These are phyloP conservation scores for Notamacropus eugenii DNA, from an alignment of 2,797 vertebrate genomes.

Conservation along the genomic window DNA sequence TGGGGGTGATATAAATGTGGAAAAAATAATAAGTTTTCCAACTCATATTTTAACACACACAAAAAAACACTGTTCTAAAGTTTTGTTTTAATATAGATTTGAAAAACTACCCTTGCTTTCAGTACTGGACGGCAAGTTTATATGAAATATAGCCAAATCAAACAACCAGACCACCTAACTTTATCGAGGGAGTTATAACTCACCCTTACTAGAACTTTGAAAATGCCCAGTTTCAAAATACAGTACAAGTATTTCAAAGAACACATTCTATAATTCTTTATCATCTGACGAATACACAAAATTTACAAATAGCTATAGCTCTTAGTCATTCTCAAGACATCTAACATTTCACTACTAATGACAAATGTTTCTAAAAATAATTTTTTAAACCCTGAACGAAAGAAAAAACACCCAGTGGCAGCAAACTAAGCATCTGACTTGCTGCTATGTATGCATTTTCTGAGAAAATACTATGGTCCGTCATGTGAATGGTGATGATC, in stretches of 20 bases:
- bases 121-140: background rate
- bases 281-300: slow-evolving; percentile 17
- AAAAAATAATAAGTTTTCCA: background rate
- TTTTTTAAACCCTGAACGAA: slow-evolving; percentile 61
- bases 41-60: background rate
- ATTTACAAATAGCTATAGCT: slow-evolving; percentile 42
- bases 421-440: slow-evolving; percentile 40
- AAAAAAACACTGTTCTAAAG: background rate
- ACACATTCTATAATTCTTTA: background rate
- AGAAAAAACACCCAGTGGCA: slow-evolving; percentile 2
- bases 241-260: slow-evolving; percentile 10
- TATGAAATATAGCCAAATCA: slow-evolving; percentile 33
- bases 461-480: slow-evolving; percentile 72
- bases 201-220: slow-evolving; percentile 23
- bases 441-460: slow-evolving; percentile 41
- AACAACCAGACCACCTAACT: slow-evolving; percentile 52
- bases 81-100: background rate
- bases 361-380: slow-evolving; percentile 38
- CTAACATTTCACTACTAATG: background rate
- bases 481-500: slow-evolving; percentile 70
- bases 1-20: background rate
- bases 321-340: slow-evolving; percentile 58
- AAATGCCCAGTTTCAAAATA: slow-evolving; percentile 14
- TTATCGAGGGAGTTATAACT: slow-evolving; percentile 45
- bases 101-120: background rate